Conservation (phyloP, 2,797 vertebrate species). For the Chaetophractus vellerosus region DNA sequence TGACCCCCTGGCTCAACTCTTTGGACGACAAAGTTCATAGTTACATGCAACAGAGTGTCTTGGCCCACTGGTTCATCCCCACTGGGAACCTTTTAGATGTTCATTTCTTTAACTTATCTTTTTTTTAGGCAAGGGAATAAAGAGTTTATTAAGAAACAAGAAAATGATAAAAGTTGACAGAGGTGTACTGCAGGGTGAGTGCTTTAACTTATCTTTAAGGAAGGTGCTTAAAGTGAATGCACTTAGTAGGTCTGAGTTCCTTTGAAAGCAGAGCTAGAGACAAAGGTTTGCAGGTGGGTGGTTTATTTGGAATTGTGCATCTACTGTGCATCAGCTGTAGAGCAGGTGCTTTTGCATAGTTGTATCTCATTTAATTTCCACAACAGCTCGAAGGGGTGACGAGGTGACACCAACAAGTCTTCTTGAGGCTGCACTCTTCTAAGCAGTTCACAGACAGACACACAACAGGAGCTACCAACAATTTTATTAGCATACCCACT, state of each 20-base stretch:
- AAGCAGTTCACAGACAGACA: neutral
- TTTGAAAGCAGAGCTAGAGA: neutral
- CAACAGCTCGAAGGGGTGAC: conserved; percentile 54
- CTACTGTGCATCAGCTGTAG: neutral
- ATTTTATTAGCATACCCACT: neutral
- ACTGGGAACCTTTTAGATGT: neutral
- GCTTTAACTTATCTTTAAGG: neutral
- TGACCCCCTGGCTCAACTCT: too few species aligned
- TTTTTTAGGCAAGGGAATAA: neutral
- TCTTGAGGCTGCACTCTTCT: neutral
- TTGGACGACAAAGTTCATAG: too few species aligned
- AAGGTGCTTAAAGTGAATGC: neutral
- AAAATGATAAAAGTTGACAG: too few species aligned
- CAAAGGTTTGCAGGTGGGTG: neutral
- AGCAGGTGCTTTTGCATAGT: neutral
- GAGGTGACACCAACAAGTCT: conserved; percentile 47
- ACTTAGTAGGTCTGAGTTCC: neutral
- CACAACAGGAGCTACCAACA: neutral
- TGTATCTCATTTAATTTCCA: conserved; percentile 20
- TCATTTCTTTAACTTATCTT: neutral
- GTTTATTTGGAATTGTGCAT: neutral
- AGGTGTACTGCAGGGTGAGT: too few species aligned
- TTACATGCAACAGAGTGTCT: too few species aligned
- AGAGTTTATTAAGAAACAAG: too few species aligned
- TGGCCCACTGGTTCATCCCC: too few species aligned